Conservation (phyloP, 2,888 invertebrate species). For the Noctua janthina region DNA sequence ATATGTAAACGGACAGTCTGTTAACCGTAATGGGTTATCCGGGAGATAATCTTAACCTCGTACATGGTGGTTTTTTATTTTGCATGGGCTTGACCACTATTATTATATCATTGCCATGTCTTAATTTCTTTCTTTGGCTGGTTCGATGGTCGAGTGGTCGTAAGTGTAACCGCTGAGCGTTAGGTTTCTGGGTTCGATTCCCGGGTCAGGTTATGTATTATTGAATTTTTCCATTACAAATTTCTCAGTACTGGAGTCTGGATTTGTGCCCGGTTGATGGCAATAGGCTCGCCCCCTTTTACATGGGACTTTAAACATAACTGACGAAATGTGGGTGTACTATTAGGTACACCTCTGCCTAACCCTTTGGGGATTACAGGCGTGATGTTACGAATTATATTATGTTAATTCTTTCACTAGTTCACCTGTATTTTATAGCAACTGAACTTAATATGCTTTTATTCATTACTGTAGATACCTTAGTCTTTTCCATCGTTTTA, state of each 20-base stretch:
- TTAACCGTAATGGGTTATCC: slow-evolving; percentile 28
- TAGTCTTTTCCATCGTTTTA: not conserved
- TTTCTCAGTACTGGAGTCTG: not conserved
- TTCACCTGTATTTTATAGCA: not conserved
- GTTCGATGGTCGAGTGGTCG: not conserved
- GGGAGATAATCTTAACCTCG: slow-evolving; percentile 31
- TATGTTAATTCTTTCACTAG: not conserved
- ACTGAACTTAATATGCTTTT: no score
- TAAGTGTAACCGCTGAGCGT: not conserved
- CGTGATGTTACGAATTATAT: not conserved
- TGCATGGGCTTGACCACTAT: not conserved
- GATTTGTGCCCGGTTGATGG: not conserved
- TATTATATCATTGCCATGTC: not conserved
- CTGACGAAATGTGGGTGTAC: not conserved
- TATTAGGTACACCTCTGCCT: not conserved
- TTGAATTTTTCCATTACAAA: not conserved
- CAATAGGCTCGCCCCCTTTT: not conserved
- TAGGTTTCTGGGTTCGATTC: not conserved
- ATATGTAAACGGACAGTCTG: slow-evolving; percentile 36
- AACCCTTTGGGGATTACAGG: no score
- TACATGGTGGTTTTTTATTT: not conserved
- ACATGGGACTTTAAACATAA: not conserved
- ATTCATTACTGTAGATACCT: not conserved
- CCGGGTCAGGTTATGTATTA: not conserved
- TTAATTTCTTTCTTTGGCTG: not conserved